phyloP scores from a whole-genome alignment of 2,113 vertebrate species.

The Cyanoliseus patagonus region DNA sequence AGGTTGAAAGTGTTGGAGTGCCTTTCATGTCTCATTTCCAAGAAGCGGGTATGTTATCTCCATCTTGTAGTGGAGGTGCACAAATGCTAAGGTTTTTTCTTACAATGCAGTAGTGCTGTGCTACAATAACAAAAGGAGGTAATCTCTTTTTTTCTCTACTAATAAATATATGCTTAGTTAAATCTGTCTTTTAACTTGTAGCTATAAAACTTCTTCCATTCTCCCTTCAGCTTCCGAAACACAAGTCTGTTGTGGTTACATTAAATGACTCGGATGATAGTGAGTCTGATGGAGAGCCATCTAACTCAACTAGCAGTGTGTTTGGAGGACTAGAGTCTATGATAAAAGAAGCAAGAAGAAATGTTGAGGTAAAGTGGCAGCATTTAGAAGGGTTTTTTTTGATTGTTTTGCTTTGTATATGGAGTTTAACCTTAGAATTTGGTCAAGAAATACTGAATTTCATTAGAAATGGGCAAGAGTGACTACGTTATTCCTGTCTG shows the following conservation, averaged over 20 bases:
- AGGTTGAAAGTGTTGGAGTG: not conserved
- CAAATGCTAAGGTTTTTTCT: not conserved
- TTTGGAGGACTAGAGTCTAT: conserved; percentile 96
- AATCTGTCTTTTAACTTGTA: not conserved
- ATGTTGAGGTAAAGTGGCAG: conserved; percentile 83
- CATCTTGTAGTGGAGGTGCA: not conserved
- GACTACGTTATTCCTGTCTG: not conserved
- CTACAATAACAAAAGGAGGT: not conserved
- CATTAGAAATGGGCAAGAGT: not conserved
- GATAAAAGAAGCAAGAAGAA: conserved; percentile 97
- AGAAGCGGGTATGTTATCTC: not conserved
- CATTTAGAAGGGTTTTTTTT: not conserved
- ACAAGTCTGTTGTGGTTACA: conserved; percentile 94
- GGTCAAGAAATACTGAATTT: not conserved
- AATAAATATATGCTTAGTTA: not conserved
- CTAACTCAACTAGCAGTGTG: conserved; percentile 77
- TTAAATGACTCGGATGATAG: conserved; percentile 93
- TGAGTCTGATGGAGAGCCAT: conserved; percentile 88
- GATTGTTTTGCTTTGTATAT: not conserved
- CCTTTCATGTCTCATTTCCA: not conserved
- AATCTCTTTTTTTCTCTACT: not conserved
- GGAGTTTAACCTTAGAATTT: not conserved
- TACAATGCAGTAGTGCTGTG: not conserved
- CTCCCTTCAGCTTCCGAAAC: conserved; percentile 84
- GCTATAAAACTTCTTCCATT: not conserved